These are phyloP conservation scores for Mamestra configurata DNA, from an alignment of 1,140 invertebrate species.

Conservation along the genomic window DNA sequence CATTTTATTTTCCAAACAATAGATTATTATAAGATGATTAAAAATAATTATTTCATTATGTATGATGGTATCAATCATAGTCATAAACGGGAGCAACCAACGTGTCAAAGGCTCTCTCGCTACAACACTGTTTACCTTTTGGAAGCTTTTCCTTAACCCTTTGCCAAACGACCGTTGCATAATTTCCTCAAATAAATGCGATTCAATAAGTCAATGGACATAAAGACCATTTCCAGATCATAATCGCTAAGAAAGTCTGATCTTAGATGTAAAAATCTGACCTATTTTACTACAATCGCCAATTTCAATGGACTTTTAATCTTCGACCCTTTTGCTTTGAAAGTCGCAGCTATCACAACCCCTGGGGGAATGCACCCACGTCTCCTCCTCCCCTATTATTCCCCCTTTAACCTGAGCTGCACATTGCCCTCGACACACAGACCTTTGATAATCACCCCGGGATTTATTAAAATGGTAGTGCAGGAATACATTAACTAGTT, in stretches of 20 bases:
- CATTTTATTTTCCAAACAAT: no score
- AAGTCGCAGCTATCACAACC: neutral
- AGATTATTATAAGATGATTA: no score
- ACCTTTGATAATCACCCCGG: neutral
- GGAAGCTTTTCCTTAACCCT: no score
- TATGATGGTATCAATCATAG: no score
- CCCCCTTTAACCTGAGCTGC: neutral
- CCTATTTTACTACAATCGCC: neutral
- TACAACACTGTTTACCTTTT: no score
- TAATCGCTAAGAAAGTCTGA: neutral
- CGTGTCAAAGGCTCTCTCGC: no score
- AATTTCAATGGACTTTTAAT: conserved; percentile 3
- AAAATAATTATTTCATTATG: no score
- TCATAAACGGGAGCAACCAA: no score
- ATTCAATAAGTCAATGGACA: no score
- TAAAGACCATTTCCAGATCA: neutral
- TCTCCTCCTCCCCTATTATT: neutral
- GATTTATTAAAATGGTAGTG: neutral
- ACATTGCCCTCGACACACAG: neutral
- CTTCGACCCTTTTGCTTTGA: neutral
- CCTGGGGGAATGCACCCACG: neutral
- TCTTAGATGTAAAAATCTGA: neutral
- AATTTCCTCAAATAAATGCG: no score
- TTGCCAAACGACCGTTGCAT: no score
- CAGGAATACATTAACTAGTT: neutral